Evolutionary conservation across 2,888 invertebrate species (phyloP).

Genomic region (Andrena bucephala): DNA sequence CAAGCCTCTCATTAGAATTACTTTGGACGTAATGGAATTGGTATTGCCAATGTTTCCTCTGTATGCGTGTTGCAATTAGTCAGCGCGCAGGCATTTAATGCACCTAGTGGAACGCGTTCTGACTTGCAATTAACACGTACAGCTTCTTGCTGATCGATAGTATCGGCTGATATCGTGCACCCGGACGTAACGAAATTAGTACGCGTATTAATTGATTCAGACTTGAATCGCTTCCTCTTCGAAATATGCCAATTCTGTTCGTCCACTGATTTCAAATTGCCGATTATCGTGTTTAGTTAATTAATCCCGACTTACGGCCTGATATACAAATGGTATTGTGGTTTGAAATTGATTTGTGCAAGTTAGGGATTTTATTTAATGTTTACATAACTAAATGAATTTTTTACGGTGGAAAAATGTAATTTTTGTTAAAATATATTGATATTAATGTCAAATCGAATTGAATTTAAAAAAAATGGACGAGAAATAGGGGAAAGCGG

Average conservation of each 20-base stretch:
- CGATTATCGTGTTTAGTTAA: neutral
- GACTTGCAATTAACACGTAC: slow-evolving; percentile 50
- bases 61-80: slow-evolving; percentile 40
- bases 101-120: slow-evolving; percentile 20
- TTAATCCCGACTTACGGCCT: neutral
- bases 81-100: slow-evolving; percentile 43
- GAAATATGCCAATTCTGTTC: neutral
- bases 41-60: slow-evolving; percentile 32
- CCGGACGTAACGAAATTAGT: slow-evolving; percentile 1
- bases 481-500: no score
- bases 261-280: neutral
- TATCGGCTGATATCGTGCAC: slow-evolving; percentile 29
- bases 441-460: no score
- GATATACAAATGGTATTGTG: neutral
- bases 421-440: no score
- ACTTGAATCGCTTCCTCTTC: neutral
- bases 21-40: slow-evolving; percentile 31
- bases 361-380: neutral
- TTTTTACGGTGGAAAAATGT: no score
- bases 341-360: neutral
- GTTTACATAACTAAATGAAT: neutral
- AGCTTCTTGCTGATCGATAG: slow-evolving; percentile 35
- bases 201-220: slow-evolving; percentile 16
- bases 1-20: slow-evolving; percentile 27
- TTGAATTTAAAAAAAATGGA: no score